Evolutionary conservation across 2,888 invertebrate genomes (phyloP).

Genomic region (Laspeyria flexula): DNA sequence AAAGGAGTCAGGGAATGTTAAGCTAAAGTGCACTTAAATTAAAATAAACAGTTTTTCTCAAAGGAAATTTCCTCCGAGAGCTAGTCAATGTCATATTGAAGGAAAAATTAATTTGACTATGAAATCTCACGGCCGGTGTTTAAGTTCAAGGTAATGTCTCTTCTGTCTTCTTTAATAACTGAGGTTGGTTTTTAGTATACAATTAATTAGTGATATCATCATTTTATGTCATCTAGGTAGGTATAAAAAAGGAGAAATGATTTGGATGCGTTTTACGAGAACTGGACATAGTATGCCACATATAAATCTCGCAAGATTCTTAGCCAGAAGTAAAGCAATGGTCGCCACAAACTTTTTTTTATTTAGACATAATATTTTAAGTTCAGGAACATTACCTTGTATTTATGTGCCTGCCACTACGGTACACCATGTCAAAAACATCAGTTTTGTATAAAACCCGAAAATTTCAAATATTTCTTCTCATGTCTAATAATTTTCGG

Average conservation of each 20-base stretch:
- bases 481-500: not conserved
- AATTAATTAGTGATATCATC: not conserved
- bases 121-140: not conserved
- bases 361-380: no score
- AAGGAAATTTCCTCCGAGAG: slow-evolving; percentile 5
- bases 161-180: not conserved
- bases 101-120: slow-evolving; percentile 1
- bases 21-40: slow-evolving; percentile 29
- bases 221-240: no score
- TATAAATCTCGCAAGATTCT: no score
- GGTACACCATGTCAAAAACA: not conserved
- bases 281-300: no score
- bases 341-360: no score
- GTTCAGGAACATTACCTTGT: no score
- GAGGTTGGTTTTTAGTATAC: not conserved
- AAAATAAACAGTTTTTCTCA: slow-evolving; percentile 28
- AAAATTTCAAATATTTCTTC: not conserved
- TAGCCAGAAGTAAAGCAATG: no score
- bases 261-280: no score
- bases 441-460: not conserved
- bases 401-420: no score
- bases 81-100: slow-evolving; percentile 4
- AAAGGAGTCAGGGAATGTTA: slow-evolving; percentile 15
- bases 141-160: not conserved
- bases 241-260: no score